These are phyloP conservation scores for Sitobion miscanthi DNA, from an alignment of 1,140 invertebrate species.

Conservation along the genomic window DNA sequence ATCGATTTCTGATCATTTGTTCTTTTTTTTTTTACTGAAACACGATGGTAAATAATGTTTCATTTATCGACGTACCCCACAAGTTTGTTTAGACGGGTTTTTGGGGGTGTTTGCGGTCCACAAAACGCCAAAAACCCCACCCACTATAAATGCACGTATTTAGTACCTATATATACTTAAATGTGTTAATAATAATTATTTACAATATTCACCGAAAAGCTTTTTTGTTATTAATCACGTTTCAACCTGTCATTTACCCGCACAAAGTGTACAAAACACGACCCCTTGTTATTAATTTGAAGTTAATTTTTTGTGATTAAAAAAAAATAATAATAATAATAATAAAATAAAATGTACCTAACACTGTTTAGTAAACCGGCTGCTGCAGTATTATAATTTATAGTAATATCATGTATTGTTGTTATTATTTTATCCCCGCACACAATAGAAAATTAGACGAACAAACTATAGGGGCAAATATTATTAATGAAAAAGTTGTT, in stretches of 20 bases:
- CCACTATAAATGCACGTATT: not conserved
- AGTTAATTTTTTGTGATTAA: conserved; percentile 8
- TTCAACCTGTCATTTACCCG: conserved; percentile 17
- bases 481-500: not conserved
- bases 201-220: conserved; percentile 32
- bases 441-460: not conserved
- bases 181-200: conserved; percentile 32
- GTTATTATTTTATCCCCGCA: not conserved
- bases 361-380: not conserved
- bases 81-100: conserved; percentile 1
- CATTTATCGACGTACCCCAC: not conserved
- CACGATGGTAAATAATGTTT: not conserved
- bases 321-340: not conserved
- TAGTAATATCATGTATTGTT: not conserved
- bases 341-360: not conserved
- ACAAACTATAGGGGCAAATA: not conserved
- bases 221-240: conserved; percentile 41
- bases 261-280: conserved; percentile 16
- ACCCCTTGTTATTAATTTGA: conserved; percentile 22
- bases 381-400: not conserved
- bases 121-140: not conserved
- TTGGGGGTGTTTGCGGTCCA: not conserved
- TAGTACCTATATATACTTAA: not conserved
- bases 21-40: not conserved
- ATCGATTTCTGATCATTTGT: not conserved